These are phyloP conservation scores for Cyprinodon diabolis DNA, from an alignment of 2,797 vertebrate species.

Conservation along the genomic window DNA sequence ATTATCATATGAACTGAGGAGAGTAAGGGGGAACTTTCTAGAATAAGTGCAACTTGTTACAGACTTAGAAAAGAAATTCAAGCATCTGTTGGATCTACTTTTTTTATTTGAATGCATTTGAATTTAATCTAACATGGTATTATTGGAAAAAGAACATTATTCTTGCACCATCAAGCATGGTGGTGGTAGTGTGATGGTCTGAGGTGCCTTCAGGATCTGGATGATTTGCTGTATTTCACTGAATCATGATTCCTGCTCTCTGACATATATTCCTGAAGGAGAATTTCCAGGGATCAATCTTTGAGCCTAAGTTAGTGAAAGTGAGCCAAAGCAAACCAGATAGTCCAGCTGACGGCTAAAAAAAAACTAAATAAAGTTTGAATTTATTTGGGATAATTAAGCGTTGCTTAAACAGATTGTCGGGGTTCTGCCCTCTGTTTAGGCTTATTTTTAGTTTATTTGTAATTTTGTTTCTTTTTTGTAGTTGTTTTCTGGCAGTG, in stretches of 20 bases:
- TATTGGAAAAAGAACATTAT: neutral
- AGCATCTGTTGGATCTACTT: no score
- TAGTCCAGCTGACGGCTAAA: neutral
- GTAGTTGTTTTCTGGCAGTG: no score
- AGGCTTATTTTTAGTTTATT: no score
- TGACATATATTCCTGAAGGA: no score
- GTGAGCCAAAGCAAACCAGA: neutral
- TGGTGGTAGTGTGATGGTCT: neutral
- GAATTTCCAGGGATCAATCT: neutral
- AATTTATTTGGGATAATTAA: neutral
- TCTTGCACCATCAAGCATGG: neutral
- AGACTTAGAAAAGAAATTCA: no score
- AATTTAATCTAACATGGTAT: neutral
- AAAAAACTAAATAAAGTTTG: neutral
- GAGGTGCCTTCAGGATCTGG: neutral
- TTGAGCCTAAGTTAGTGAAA: neutral
- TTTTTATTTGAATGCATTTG: neutral
- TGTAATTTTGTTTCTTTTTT: no score
- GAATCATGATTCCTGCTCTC: no score
- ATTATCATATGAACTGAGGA: neutral
- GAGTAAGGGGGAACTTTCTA: no score
- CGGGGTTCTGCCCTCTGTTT: no score
- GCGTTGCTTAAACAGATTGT: neutral
- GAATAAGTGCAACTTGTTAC: no score
- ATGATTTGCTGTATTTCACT: neutral